These are phyloP conservation scores for Dinoponera quadriceps DNA, from an alignment of 1,140 invertebrate genomes.

Conservation along the genomic window DNA sequence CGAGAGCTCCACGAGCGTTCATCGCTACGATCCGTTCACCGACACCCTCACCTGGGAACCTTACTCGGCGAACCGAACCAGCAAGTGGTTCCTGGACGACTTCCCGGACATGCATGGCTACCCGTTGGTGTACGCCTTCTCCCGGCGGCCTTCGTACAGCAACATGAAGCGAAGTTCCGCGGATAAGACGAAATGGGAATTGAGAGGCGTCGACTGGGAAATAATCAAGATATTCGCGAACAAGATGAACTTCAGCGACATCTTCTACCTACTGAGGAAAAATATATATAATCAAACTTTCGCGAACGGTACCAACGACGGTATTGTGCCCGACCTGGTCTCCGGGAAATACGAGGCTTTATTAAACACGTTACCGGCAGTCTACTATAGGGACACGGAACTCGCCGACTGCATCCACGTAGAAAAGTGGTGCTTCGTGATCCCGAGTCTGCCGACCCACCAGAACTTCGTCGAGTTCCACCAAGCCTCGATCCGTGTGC, in stretches of 20 bases:
- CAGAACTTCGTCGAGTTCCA: not conserved
- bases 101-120: slow-evolving; percentile 30
- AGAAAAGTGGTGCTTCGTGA: slow-evolving; percentile 12
- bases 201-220: not conserved
- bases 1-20: not conserved
- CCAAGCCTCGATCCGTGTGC: not conserved
- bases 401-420: not conserved
- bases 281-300: not conserved
- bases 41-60: not conserved
- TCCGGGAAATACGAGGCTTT: not conserved
- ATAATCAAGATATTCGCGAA: not conserved
- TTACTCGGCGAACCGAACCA: not conserved
- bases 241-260: slow-evolving; percentile 10
- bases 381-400: not conserved
- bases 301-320: not conserved
- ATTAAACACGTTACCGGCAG: not conserved
- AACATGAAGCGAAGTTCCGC: not conserved
- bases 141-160: not conserved
- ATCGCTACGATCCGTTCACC: slow-evolving; percentile 22
- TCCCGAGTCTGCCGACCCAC: not conserved
- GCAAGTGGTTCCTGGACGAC: slow-evolving; percentile 1
- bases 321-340: not conserved
- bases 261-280: not conserved
- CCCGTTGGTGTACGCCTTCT: not conserved
- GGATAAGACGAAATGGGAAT: not conserved